Base-by-base conservation (phyloP, 2,113 vertebrate species). In the Macquaria australasica region DNA sequence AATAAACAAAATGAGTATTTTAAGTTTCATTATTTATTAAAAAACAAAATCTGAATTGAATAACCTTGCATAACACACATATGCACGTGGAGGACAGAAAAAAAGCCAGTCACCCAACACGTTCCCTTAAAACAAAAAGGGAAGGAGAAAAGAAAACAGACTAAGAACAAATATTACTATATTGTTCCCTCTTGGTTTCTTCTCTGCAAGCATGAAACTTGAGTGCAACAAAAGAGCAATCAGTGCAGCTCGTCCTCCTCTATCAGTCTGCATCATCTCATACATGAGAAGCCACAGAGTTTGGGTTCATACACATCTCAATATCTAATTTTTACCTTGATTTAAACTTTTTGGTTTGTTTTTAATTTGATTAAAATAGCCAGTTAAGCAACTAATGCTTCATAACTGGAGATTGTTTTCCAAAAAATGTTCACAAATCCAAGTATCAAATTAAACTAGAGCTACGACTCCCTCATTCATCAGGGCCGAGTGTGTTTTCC, bases 41-140 rank as follows among this genome's bases (percentile, higher is more conserved):
- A 91, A 95, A 93, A 89, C 64, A 88, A 83, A 86, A 89, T 85
- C 56, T 66, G 55, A 92, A 90, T 88, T 73, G 41, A 89, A 90
- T 62, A 89, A 89, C 66, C 69, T 86, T 92, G 90, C 89, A 94
- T 93, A 95, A 94, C 88, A 89, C 91, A 94, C 74, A 88, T 80
- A 82, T 87, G 88, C 77, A 86, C 87, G 89, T 90, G 88, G 90
- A 93, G 72, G 79, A 87, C 71, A 79, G 73, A 84, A 72, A 75
- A 86, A 68, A 83, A 86, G 55, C 43, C 77, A 91, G 63, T 88
- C 79, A 89, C 72, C 39, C 84, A 86, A 86, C 53, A 83, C 59
- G 41, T 79, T 78, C 73, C 80, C 84, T 76, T 60, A 63, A 93
- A 92, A 88, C 37, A 66, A 81, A 79, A 74, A 58, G 15, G 39